These are phyloP conservation scores for Dryobates pubescens DNA, from an alignment of 2,797 vertebrate genomes.

Conservation along the genomic window DNA sequence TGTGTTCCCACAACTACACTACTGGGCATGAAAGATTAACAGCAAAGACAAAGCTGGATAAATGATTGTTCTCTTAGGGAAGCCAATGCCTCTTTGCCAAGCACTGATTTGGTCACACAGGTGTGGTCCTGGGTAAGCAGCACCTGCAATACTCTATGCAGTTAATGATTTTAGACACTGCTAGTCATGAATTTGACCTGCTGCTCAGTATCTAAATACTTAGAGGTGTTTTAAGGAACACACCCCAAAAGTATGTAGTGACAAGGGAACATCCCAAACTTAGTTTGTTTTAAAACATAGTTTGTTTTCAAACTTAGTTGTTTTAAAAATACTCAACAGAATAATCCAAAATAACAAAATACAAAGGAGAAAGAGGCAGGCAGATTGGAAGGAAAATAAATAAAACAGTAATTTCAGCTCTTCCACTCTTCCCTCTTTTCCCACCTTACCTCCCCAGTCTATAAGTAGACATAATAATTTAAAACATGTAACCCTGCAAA, in stretches of 20 bases:
- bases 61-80: not conserved
- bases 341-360: not conserved
- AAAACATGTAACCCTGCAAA: not conserved
- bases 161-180: not conserved
- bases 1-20: not conserved
- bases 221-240: not conserved
- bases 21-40: rapidly evolving
- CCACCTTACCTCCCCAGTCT: not conserved
- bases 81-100: not conserved
- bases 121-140: not conserved
- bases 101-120: not conserved
- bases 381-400: not conserved
- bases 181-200: not conserved
- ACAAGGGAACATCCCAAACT: not conserved
- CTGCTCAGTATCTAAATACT: not conserved
- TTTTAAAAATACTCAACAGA: not conserved
- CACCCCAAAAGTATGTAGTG: not conserved
- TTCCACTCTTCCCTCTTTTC: not conserved
- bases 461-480: not conserved
- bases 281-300: not conserved
- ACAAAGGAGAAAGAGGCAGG: not conserved
- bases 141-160: not conserved
- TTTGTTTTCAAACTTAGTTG: not conserved
- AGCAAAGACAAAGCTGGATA: not conserved
- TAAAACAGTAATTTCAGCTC: not conserved